phyloP scores from a whole-genome alignment of 92 coral and sea anemone genomes.

The Siderastrea radians region DNA sequence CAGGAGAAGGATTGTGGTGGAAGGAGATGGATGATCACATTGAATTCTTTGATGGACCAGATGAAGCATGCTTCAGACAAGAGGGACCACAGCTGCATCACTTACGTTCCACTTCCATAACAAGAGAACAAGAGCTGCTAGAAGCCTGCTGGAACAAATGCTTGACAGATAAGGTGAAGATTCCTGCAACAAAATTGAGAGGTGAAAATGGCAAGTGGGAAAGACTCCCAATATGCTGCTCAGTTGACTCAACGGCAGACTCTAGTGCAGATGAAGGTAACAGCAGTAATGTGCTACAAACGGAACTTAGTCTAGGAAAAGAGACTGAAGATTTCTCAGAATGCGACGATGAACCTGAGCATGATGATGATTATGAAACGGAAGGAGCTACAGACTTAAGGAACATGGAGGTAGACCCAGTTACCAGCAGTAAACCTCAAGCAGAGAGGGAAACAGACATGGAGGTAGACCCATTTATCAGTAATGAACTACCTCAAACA shows the following conservation, averaged over 20 bases:
- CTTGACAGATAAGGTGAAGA: conserved; percentile 24
- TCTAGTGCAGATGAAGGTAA: too few relatives aligned
- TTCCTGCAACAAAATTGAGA: conserved; percentile 57
- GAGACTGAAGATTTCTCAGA: not conserved
- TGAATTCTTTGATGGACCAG: conserved; percentile 79
- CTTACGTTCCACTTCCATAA: conserved; percentile 45
- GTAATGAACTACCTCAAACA: not conserved
- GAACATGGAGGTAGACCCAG: conserved; percentile 4
- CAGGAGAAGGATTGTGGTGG: conserved; percentile 78
- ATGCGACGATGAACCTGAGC: conserved; percentile 3
- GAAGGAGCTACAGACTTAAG: not conserved
- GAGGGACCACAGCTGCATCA: conserved; percentile 63
- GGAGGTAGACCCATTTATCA: not conserved
- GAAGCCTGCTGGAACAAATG: conserved; percentile 43
- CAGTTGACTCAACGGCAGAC: too few relatives aligned
- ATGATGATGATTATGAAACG: conserved; percentile 11
- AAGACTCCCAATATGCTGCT: conserved; percentile 19
- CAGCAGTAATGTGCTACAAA: too few relatives aligned
- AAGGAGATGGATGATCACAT: conserved; percentile 53
- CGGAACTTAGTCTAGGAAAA: too few relatives aligned
- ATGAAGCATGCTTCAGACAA: conserved; percentile 38
- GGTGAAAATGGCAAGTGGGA: conserved; percentile 36
- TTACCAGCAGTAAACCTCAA: not conserved
- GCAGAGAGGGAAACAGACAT: not conserved
- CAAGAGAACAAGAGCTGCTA: conserved; percentile 42